Percentiles rank a stretch among this genome's conserved stretches.
Conservation (phyloP, 2,113 vertebrate species). For the Ptilorrhoa leucosticta region DNA sequence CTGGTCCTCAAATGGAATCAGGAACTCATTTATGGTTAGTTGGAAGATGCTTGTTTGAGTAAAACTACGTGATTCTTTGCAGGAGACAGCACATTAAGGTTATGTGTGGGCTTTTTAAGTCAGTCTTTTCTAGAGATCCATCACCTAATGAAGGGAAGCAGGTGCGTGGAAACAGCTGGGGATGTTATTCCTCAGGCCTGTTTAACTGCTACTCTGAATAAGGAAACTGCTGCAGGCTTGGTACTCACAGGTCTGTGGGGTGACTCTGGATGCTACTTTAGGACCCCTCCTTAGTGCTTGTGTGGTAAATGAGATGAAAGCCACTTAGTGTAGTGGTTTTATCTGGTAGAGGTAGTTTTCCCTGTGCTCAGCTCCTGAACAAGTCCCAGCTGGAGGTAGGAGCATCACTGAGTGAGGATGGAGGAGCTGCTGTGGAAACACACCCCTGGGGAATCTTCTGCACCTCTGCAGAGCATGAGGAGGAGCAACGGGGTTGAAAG, state of each 20-base stretch:
- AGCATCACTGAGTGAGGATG: background rate
- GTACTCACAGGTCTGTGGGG: fast-evolving
- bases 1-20: background rate
- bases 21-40: background rate
- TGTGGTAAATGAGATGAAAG: background rate
- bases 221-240: background rate
- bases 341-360: background rate
- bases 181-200: background rate
- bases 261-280: background rate
- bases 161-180: background rate
- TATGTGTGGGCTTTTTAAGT: background rate
- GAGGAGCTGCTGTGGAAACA: background rate
- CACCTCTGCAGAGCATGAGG: background rate
- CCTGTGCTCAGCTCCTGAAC: background rate
- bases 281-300: background rate
- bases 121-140: background rate
- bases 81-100: background rate
- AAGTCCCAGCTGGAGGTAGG: background rate
- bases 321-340: background rate
- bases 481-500: background rate
- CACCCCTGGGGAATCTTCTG: no score
- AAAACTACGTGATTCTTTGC: background rate
- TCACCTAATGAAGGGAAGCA: background rate
- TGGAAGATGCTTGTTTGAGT: background rate
- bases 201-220: background rate